A percentile compares a stretch with the other conserved stretches of the same genome.
Conservation (phyloP, 2,888 invertebrate genomes). For the Artemia sinica region DNA sequence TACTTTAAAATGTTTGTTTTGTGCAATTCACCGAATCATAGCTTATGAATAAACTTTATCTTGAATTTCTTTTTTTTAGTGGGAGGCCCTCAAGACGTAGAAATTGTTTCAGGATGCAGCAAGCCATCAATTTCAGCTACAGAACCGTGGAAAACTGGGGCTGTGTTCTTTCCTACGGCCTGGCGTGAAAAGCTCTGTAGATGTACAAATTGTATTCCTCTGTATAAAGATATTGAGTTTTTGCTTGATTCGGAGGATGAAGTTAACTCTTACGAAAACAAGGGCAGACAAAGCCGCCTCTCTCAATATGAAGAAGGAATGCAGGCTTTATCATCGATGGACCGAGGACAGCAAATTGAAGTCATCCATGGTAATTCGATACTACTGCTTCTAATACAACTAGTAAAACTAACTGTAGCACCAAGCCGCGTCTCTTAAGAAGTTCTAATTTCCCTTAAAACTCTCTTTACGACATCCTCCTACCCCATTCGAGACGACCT, state of each 20-base stretch:
- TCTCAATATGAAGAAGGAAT: constrained; percentile 57
- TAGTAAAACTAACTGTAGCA: no score
- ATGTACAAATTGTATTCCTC: constrained; percentile 32
- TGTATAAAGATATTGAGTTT: constrained; percentile 46
- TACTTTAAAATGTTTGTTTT: no score
- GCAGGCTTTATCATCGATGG: constrained; percentile 55
- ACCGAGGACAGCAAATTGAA: constrained; percentile 64
- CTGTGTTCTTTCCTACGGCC: constrained; percentile 56
- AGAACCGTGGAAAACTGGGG: constrained; percentile 32
- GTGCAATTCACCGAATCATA: no score
- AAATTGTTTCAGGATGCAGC: constrained; percentile 11
- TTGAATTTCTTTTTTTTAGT: not conserved
- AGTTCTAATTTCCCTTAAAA: no score
- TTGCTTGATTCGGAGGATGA: constrained; percentile 64
- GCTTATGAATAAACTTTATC: no score
- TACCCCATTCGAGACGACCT: no score
- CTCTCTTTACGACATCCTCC: no score
- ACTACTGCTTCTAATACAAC: not conserved
- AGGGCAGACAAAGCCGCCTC: constrained; percentile 39
- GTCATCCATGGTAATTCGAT: constrained; percentile 44
- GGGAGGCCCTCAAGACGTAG: not conserved
- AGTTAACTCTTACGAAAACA: constrained; percentile 53
- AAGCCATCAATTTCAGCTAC: not conserved
- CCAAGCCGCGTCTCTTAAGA: no score
- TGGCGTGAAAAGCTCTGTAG: constrained; percentile 53